phyloP scores from a whole-genome alignment of 2,113 vertebrate genomes.

The Crotophaga sulcirostris region DNA sequence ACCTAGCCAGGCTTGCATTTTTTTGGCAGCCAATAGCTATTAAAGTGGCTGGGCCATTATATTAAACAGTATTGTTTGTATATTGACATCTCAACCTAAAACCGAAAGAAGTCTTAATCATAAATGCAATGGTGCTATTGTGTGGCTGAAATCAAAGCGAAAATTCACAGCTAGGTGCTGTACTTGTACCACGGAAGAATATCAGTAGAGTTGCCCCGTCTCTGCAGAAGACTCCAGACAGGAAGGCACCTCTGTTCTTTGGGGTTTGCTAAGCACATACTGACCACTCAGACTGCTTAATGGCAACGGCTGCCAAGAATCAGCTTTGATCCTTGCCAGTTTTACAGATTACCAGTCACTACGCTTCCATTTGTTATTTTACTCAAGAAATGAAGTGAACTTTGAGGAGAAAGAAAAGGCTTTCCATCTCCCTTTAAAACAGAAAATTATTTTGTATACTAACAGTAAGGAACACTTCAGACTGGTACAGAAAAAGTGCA shows the following conservation, averaged over 20 bases:
- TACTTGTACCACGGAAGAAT: neutral
- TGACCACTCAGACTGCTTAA: neutral
- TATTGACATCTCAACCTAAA: neutral
- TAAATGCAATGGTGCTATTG: neutral
- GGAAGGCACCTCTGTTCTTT: fast-evolving
- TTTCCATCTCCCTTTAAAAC: neutral
- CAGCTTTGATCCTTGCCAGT: neutral
- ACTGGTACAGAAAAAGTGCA: neutral
- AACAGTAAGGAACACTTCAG: neutral
- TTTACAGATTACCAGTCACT: neutral
- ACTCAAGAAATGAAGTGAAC: neutral
- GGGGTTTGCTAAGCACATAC: fast-evolving
- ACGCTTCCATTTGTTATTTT: fast-evolving
- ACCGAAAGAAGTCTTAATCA: neutral
- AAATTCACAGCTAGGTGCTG: neutral
- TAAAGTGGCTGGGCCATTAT: neutral
- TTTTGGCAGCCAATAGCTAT: neutral
- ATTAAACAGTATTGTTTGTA: fast-evolving
- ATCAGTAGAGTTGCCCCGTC: neutral
- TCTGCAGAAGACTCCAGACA: neutral
- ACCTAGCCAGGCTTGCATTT: neutral
- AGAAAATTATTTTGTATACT: neutral
- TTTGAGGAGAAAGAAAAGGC: too few species aligned
- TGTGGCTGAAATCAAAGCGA: neutral
- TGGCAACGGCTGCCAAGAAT: neutral